Base-by-base conservation (phyloP, 2,797 vertebrate species). In the Galagoides demidoff region DNA sequence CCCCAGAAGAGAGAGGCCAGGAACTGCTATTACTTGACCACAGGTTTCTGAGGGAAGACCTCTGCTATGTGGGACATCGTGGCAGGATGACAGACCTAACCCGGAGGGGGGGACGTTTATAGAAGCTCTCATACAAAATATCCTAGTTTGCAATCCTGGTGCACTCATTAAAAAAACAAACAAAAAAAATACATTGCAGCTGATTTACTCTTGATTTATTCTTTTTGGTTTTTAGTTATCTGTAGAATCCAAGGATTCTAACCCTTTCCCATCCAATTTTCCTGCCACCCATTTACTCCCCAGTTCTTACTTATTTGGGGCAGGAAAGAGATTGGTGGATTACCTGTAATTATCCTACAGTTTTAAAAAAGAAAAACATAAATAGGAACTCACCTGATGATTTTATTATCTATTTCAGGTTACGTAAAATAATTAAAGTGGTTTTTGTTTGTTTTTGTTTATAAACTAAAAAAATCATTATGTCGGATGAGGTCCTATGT, bases 131-230 rank as follows among this genome's bases (percentile, higher is more conserved):
- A 57, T 34, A 13, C 64, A 27, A 74, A 83, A 82, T 61, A 55
- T 13, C 19, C 77, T 90, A 61, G 27, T 95, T 77, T 86, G 29
- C 39, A 59, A 45, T 85, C 70, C 31, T 74, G 81, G 25, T 76
- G 9, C 45, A 59, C 20, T 37, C 34, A 52, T 74, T 7, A 17
- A 8, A 23, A n/a, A 17, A 82, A 12, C 10, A 64, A 63, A 43
- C 11, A 19, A n/a, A 55, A 43, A 68, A 90, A 57, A 39, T 39
- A 29, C 31, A 43, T 43, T 77, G 78, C 1, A 43, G 19, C 61
- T 85, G 37, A 83, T 90, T 86, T 92, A 45, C 71, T 68, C 77
- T 83, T 85, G 37, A 83, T 90, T 86, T 92, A 45, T 66, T 68
- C 77, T 83, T n/a, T 59, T 45, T 81, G 23, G 61, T n/a, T 85